A percentile compares a stretch with the other conserved stretches of the same genome.
phyloP scores from a whole-genome alignment of 2,113 vertebrate genomes.

The Gasterosteus aculeatus region DNA sequence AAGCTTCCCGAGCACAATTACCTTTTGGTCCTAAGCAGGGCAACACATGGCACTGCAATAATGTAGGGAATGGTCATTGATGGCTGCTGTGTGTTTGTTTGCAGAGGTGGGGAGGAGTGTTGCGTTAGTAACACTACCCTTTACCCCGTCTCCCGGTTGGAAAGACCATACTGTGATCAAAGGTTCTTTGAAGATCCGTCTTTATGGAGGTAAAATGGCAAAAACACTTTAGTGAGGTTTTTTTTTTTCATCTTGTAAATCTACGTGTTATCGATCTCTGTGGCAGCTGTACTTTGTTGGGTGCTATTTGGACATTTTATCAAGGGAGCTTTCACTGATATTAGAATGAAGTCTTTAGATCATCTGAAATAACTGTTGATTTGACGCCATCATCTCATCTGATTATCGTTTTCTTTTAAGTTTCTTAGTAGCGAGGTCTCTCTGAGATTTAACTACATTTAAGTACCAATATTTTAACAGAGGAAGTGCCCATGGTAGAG shows the following conservation, averaged over 20 bases:
- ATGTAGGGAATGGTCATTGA: constrained; percentile 53
- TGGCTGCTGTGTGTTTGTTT: constrained; percentile 7
- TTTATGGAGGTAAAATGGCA: constrained; percentile 34
- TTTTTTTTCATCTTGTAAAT: background rate
- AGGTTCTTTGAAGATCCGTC: constrained; percentile 64
- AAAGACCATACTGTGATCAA: constrained; percentile 59
- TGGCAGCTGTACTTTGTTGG: background rate
- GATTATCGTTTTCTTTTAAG: background rate
- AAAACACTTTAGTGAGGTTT: constrained; percentile 6
- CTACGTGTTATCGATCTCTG: background rate
- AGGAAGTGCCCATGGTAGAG: background rate
- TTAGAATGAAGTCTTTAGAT: background rate
- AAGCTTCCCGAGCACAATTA: constrained; percentile 70
- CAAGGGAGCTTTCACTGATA: background rate
- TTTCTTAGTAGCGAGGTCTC: background rate
- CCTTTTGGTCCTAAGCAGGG: constrained; percentile 52
- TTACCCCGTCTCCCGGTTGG: constrained; percentile 39
- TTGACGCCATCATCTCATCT: background rate
- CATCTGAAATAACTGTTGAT: background rate
- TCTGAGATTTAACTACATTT: background rate
- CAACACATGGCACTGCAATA: constrained; percentile 67
- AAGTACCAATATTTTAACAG: background rate
- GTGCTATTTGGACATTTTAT: background rate
- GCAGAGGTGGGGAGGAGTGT: constrained; percentile 13
- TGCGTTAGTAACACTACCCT: constrained; percentile 59